Percentiles rank a stretch among this genome's conserved stretches.
phyloP scores from a whole-genome alignment of 2,797 vertebrate species.

The Brotula barbata region DNA sequence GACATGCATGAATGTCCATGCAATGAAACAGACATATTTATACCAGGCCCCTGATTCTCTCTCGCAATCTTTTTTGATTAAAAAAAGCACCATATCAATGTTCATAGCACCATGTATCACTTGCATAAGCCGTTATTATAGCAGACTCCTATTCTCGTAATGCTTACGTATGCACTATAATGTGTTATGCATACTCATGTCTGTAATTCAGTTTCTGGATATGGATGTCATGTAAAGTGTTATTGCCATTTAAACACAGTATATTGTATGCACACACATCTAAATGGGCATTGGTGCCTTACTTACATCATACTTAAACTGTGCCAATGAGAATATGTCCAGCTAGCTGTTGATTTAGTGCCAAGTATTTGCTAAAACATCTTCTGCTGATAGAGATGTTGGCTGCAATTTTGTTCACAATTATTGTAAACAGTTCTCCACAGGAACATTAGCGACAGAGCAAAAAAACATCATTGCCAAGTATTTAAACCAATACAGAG shows the following conservation, averaged over 20 bases:
- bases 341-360: constrained; percentile 4
- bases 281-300: constrained; percentile 10
- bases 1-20: no score
- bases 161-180: no score
- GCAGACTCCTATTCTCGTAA: no score
- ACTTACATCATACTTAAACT: neutral
- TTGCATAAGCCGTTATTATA: neutral
- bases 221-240: neutral
- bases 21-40: no score
- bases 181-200: no score
- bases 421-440: constrained; percentile 44
- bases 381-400: constrained; percentile 33
- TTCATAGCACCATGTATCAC: constrained; percentile 9
- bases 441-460: constrained; percentile 33
- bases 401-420: constrained; percentile 39
- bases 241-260: neutral
- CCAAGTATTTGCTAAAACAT: constrained; percentile 25
- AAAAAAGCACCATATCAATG: constrained; percentile 5
- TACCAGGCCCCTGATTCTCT: neutral
- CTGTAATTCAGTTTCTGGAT: neutral
- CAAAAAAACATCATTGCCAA: constrained; percentile 17
- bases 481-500: neutral
- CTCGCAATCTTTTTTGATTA: neutral
- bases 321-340: constrained; percentile 16
- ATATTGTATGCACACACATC: neutral